Conservation (phyloP, 1,140 invertebrate genomes). For the Macrobrachium nipponense region DNA sequence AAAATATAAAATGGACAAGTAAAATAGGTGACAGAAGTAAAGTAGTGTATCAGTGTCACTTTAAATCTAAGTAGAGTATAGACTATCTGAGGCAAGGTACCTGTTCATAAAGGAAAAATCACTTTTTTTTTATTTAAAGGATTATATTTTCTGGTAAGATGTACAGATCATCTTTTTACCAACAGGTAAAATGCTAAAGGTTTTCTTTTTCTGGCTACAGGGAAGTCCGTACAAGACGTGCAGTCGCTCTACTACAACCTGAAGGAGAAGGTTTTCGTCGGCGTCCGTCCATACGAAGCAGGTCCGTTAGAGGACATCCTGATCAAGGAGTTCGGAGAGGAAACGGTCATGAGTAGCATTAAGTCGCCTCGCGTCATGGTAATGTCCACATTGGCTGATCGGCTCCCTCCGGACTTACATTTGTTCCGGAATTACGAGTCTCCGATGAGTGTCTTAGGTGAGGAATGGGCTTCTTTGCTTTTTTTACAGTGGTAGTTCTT, state of each 20-base stretch:
- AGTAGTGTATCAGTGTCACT: too few species aligned
- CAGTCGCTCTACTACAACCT: constrained; percentile 90
- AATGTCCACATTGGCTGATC: constrained; percentile 89
- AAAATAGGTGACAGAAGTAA: too few species aligned
- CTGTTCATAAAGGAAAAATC: too few species aligned
- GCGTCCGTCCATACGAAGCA: constrained; percentile 87
- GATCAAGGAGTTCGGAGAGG: constrained; percentile 86
- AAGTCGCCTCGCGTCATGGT: constrained; percentile 84
- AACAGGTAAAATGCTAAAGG: not conserved
- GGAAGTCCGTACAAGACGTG: constrained; percentile 71
- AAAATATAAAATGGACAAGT: too few species aligned
- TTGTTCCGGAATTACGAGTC: constrained; percentile 92
- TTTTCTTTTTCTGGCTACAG: constrained; percentile 63
- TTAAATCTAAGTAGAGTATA: too few species aligned
- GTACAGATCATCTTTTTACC: too few species aligned
- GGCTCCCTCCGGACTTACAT: constrained; percentile 92
- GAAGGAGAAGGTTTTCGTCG: constrained; percentile 92
- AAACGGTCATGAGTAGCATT: constrained; percentile 89
- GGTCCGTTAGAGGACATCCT: constrained; percentile 89
- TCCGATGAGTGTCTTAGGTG: constrained; percentile 76
- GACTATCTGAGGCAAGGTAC: too few species aligned
- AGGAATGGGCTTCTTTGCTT: not conserved
- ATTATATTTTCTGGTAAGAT: too few species aligned
- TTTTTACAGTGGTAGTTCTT: not conserved
- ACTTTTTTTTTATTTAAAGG: too few species aligned